Percentiles rank a stretch among this genome's conserved stretches.
Conservation (phyloP, 2,797 vertebrate species). For the Potorous gilbertii region DNA sequence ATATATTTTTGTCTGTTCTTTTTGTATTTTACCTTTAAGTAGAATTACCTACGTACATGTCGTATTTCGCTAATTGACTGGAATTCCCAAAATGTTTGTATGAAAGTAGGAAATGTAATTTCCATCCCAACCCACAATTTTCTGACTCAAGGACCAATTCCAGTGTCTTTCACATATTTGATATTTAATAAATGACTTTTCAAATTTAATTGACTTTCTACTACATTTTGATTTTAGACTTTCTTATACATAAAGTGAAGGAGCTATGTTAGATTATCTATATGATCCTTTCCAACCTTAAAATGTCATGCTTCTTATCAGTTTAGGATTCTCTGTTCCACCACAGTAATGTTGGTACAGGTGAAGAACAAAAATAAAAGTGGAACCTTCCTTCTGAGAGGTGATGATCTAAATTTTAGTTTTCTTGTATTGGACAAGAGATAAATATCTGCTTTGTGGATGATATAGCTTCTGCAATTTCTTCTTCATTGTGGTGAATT, state of each 20-base stretch:
- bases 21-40: neutral
- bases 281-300: neutral
- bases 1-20: neutral
- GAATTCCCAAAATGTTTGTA: neutral
- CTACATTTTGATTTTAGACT: neutral
- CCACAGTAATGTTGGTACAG: neutral
- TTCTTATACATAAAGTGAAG: neutral
- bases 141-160: neutral
- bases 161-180: neutral
- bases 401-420: neutral
- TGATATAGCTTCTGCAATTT: neutral
- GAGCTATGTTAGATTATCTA: neutral
- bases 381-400: neutral
- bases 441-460: conserved; percentile 8
- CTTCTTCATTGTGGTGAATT: no score
- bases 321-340: neutral
- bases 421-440: neutral
- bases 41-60: neutral
- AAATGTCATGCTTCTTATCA: neutral
- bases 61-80: neutral
- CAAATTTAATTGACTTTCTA: neutral
- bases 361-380: neutral
- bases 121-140: neutral
- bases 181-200: neutral
- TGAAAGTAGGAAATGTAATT: neutral